phyloP scores from a whole-genome alignment of 2,888 invertebrate genomes.

The Spialia ferax region DNA sequence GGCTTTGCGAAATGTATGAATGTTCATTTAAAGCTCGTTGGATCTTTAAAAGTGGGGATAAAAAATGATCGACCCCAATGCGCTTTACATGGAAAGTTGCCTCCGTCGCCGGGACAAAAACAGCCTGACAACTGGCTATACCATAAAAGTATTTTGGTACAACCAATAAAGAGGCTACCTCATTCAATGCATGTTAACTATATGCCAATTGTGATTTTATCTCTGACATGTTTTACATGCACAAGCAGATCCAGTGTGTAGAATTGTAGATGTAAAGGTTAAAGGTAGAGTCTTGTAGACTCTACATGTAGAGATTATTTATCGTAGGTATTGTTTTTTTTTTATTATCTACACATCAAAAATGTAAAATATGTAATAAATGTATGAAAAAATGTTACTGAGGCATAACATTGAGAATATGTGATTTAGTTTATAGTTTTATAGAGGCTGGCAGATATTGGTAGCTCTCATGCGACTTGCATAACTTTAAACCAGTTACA shows the following conservation, averaged over 20 bases:
- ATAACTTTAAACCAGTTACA: slow-evolving; percentile 4
- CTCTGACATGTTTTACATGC: slow-evolving; percentile 2
- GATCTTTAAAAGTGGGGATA: slow-evolving; percentile 19
- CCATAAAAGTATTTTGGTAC: slow-evolving; percentile 47
- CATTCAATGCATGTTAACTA: slow-evolving; percentile 26
- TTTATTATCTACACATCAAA: background rate
- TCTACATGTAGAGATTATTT: slow-evolving; percentile 2
- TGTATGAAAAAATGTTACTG: background rate
- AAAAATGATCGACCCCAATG: slow-evolving; percentile 52
- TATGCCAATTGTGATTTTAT: slow-evolving; percentile 23
- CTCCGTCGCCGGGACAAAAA: slow-evolving; percentile 46
- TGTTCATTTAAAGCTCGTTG: background rate
- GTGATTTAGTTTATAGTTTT: background rate
- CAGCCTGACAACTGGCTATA: slow-evolving; percentile 42
- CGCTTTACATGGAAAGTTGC: slow-evolving; percentile 51
- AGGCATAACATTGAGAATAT: background rate
- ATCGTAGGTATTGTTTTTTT: too few species aligned
- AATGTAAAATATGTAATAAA: background rate
- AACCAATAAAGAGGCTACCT: slow-evolving; percentile 34
- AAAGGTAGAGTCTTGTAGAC: background rate
- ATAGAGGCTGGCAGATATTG: background rate
- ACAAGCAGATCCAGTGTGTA: background rate
- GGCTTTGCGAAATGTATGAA: background rate
- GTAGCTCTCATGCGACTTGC: background rate
- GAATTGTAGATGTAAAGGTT: background rate